Conservation (phyloP, 2,113 vertebrate species). For the Mus spicilegus region DNA sequence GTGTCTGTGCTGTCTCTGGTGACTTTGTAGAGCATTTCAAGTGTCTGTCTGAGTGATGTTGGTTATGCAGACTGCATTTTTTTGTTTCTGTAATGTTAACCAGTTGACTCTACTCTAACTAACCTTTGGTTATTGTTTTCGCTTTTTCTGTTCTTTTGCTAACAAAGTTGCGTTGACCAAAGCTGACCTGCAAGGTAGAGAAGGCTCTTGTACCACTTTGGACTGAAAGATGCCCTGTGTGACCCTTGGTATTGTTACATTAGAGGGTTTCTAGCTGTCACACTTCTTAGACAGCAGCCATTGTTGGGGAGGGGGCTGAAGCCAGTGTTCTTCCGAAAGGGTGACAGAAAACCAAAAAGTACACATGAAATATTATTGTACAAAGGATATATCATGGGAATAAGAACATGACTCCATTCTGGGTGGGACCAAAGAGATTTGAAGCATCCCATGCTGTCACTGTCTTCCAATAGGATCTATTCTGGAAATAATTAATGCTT, state of each 20-base stretch:
- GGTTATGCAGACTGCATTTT: conserved; percentile 78
- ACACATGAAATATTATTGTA: neutral
- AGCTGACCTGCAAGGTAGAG: conserved; percentile 99
- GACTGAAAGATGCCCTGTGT: conserved; percentile 90
- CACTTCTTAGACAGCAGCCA: conserved; percentile 78
- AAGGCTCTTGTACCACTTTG: conserved; percentile 89
- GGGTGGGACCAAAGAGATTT: conserved; percentile 72
- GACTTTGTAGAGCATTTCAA: conserved; percentile 60
- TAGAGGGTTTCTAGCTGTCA: conserved; percentile 85
- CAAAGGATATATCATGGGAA: neutral
- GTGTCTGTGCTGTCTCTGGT: conserved; percentile 64
- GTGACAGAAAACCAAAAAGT: conserved; percentile 35
- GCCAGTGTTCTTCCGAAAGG: conserved; percentile 50
- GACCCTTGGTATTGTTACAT: conserved; percentile 85
- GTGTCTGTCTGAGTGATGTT: conserved; percentile 70
- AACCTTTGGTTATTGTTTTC: conserved; percentile 91
- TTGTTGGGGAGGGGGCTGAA: conserved; percentile 73
- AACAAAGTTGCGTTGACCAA: conserved; percentile 99
- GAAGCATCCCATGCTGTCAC: conserved; percentile 63
- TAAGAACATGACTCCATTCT: neutral
- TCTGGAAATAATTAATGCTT: conserved; percentile 67
- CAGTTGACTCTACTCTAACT: conserved; percentile 87
- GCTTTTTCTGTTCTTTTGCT: conserved; percentile 89
- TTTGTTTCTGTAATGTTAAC: conserved; percentile 80
- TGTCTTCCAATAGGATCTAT: conserved; percentile 43